Conservation (phyloP, 2,797 vertebrate species). For the Cercopithecus petaurista region DNA sequence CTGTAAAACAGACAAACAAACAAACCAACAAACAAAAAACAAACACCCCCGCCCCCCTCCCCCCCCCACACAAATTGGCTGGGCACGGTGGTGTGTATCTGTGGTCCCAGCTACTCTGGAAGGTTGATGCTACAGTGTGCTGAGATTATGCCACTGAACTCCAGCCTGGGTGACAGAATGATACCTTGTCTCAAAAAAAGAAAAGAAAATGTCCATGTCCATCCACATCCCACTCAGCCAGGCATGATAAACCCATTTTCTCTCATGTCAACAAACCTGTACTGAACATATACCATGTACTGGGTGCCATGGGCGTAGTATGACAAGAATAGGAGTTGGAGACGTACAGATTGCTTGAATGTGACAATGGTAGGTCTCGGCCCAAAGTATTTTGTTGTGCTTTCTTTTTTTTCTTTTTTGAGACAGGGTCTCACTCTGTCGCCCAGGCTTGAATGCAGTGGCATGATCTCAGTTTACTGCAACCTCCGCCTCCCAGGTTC, state of each 20-base stretch:
- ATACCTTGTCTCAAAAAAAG: not conserved
- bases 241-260: not conserved
- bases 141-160: not conserved
- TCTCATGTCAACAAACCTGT: not conserved
- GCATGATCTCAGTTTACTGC: not conserved
- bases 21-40: not conserved
- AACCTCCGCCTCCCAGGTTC: not conserved
- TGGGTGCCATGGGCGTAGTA: not conserved
- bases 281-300: not conserved
- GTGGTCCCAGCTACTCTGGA: not conserved
- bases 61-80: rapidly evolving
- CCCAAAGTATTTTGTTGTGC: not conserved
- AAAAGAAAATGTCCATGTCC: not conserved
- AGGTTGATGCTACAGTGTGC: not conserved
- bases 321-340: not conserved
- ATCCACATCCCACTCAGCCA: not conserved
- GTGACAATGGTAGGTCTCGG: not conserved
- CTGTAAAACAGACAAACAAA: not conserved
- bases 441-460: not conserved
- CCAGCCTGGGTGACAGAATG: not conserved
- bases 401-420: not conserved
- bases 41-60: no score
- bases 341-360: not conserved
- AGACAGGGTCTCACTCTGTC: not conserved
- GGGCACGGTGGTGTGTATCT: not conserved